Evolutionary conservation across 2,113 vertebrate genomes (phyloP), one percentile per base, ranked within the genome.

Genomic region (Rhadina sibilatrix): DNA sequence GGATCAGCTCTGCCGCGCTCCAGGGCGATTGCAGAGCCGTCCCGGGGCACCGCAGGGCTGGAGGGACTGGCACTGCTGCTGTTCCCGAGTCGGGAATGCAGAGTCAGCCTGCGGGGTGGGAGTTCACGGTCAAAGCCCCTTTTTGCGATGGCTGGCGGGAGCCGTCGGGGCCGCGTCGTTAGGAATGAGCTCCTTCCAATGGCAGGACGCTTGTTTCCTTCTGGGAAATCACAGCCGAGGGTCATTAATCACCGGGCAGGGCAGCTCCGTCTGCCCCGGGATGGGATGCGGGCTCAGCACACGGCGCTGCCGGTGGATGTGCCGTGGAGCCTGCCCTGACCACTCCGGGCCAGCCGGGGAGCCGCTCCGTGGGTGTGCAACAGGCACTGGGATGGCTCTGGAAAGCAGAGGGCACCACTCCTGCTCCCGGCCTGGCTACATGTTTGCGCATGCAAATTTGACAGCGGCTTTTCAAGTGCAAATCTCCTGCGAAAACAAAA

Each of bases 381-480:
- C 31, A 57, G 76, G 87, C 69, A 11, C 2, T 1, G 61, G 53
- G n/a, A 31, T 35, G 14, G 42, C 82, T 83, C 80, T 68, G 80
- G 27, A 35, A 76, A 91, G 44, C 82, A 25, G 44, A 64, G 66
- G 82, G 87, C 75, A 93, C 64, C 66, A 3, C 40, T 59, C 69
- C 79, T 54, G 47, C 4, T 31, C 2, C 94, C 56, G 76, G 90
- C 24, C 66, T 13, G 35, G 1, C 11, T 22, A 7, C 68, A 57
- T 37, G 84, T 74, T 86, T 46, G 63, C 3, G 35, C 91, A 89
- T 89, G 93, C 93, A 85, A 83, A 94, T 95, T 35, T 57, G 87
- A 66, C 70, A 61, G 93, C 5, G 90, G 71, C 96, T 97, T 95
- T 95, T 96, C 91, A 91, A 95, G 95, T 83, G 96, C 94, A 94